These are phyloP conservation scores for Picathartes gymnocephalus DNA, from an alignment of 2,113 vertebrate genomes.

Conservation along the genomic window DNA sequence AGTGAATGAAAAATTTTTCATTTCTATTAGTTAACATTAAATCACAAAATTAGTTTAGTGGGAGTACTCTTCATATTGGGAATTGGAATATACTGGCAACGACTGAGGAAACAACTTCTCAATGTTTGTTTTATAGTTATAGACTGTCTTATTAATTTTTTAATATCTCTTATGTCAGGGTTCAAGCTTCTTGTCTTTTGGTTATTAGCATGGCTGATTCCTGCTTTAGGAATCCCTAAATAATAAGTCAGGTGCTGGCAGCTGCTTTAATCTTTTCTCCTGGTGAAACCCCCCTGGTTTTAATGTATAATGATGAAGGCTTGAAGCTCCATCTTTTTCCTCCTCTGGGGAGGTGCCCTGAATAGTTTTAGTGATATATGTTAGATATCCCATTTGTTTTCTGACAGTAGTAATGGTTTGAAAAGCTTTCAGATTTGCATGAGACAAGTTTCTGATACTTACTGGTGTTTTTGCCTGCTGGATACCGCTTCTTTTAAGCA, in stretches of 20 bases:
- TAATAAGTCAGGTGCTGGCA: not conserved
- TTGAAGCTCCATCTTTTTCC: not conserved
- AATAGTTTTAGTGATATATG: not conserved
- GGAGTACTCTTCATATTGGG: not conserved
- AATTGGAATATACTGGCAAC: not conserved
- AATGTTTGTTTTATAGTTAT: not conserved
- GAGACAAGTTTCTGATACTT: not conserved
- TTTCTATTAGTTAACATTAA: not conserved
- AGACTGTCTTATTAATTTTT: not conserved
- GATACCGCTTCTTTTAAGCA: not conserved
- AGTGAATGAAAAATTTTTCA: not conserved
- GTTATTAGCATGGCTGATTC: not conserved
- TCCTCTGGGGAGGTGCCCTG: not conserved
- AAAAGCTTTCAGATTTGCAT: not conserved
- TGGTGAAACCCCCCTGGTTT: not conserved
- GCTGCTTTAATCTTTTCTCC: not conserved
- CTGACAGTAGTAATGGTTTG: not conserved
- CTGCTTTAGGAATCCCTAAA: not conserved
- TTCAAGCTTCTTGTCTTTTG: not conserved
- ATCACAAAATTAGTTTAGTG: not conserved
- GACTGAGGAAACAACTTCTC: not conserved
- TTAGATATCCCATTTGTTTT: not conserved
- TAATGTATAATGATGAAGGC: not conserved
- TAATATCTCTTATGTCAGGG: not conserved
- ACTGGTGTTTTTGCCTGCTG: not conserved